A percentile compares a stretch with the other conserved stretches of the same genome.
Evolutionary conservation across 2,797 vertebrate species (phyloP).

Genomic region (Squalus acanthias): DNA sequence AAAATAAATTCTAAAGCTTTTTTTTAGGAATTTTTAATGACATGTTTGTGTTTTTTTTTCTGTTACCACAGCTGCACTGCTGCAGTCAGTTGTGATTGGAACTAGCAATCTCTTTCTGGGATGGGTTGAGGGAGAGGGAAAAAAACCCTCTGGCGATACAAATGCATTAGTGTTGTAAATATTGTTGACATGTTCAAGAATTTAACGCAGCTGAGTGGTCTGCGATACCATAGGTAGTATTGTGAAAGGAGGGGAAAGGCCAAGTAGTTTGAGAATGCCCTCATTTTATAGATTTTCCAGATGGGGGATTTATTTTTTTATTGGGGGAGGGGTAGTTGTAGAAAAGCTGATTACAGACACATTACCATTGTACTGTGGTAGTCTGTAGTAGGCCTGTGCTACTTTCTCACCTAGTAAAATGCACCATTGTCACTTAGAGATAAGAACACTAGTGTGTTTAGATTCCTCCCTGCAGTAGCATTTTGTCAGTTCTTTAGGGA

Average conservation of each 20-base stretch:
- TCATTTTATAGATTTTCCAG: not conserved
- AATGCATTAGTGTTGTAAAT: slow-evolving; percentile 54
- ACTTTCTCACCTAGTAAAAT: not conserved
- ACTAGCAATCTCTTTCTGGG: slow-evolving; percentile 39
- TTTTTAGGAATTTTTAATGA: slow-evolving; percentile 63
- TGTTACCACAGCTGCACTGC: slow-evolving; percentile 47
- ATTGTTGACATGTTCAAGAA: slow-evolving; percentile 54
- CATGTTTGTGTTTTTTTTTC: slow-evolving; percentile 59
- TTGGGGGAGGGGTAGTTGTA: not conserved
- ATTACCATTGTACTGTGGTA: not conserved
- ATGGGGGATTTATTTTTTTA: not conserved
- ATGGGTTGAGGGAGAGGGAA: slow-evolving; percentile 18
- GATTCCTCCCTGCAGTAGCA: not conserved
- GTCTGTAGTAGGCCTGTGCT: not conserved
- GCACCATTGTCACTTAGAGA: not conserved
- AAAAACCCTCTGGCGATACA: slow-evolving; percentile 54
- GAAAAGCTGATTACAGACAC: not conserved
- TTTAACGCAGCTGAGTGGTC: slow-evolving; percentile 57
- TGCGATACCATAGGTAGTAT: slow-evolving; percentile 46
- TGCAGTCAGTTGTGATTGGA: slow-evolving; percentile 51
- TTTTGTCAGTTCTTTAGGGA: slow-evolving; percentile 24
- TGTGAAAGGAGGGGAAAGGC: not conserved
- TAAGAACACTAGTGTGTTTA: not conserved
- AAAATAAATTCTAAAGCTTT: slow-evolving; percentile 37
- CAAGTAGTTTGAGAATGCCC: not conserved